Evolutionary conservation across 2,888 invertebrate genomes (phyloP), one percentile per base, ranked within the genome.

Genomic region (Alviniconcha strummeri): DNA sequence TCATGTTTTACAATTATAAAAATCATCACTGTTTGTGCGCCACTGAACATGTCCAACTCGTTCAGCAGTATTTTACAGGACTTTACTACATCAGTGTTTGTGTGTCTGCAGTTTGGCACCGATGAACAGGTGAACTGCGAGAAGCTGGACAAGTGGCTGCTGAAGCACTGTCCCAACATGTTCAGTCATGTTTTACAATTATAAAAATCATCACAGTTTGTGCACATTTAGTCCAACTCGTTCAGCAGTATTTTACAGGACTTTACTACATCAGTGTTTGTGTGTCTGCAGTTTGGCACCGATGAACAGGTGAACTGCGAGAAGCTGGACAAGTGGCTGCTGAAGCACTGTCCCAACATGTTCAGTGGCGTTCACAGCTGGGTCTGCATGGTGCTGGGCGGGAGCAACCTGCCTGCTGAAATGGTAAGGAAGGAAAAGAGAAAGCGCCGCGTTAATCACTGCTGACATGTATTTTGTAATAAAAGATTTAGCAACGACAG

Each of bases 351-450:
- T 84, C 89, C 90, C 55, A 90, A 92, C 83, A 86, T 92, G 82
- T 92, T 91, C 82, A 87, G 87, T 85, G 91, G 91, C 56, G 90
- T 91, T 8, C 92, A 92, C 83, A 90, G 90, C 85, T 92, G 91
- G 91, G 90, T 92, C 8, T 89, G 90, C 79, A 89, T 88, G 8
- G 89, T 91, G 67, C 85, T 92, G 4, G 90, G 91, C n/a, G 91
- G 91, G 4, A 90, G 90, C 9, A 90, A 90, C 52, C 89, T 91
- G 84, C 91, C 90, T 0, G 87, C 87, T 69, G 91, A 91, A 87
- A 85, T 90, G 88, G 90, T 90, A 85, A 81, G 84, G 15, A 9
- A 36, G 36, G 36, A 36, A 36, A 36, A 36, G 36, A 36, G 36
- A 36, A 36, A 36, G 36, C 36, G 36, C 36, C 36, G 36, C 36